These are phyloP conservation scores for Oreochromis grahami DNA, from an alignment of 2,797 vertebrate species.

Conservation along the genomic window DNA sequence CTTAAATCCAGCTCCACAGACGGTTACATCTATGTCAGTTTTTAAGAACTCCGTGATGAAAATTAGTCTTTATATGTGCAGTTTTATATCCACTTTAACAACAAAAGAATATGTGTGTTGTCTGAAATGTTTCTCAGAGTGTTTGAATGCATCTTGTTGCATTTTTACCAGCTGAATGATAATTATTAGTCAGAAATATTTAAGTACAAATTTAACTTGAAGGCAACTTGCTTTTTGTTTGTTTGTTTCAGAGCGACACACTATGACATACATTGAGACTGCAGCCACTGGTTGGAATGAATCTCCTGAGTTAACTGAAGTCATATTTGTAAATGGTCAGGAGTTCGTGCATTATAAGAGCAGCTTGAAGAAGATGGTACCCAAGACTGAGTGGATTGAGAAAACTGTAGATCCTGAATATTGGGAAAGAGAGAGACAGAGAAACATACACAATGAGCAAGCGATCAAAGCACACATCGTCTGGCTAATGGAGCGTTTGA, in stretches of 20 bases:
- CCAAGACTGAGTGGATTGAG: background rate
- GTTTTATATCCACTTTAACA: background rate
- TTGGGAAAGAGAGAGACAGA: background rate
- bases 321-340: background rate
- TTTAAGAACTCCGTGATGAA: accelerated
- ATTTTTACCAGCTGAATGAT: accelerated
- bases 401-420: background rate
- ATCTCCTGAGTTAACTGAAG: background rate
- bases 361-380: background rate
- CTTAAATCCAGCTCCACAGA: background rate
- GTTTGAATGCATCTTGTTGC: background rate
- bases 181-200: background rate
- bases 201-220: accelerated
- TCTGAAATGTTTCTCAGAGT: background rate
- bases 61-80: background rate
- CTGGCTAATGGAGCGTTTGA: background rate
- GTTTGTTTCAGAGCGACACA: background rate
- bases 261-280: background rate
- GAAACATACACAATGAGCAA: background rate
- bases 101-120: background rate
- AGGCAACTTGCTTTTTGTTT: background rate
- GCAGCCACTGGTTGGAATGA: background rate
- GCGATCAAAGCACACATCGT: background rate
- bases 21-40: background rate
- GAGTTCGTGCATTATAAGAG: background rate